Evolutionary conservation across 2,888 invertebrate genomes (phyloP).

Genomic region (Tanytarsus gracilentus): DNA sequence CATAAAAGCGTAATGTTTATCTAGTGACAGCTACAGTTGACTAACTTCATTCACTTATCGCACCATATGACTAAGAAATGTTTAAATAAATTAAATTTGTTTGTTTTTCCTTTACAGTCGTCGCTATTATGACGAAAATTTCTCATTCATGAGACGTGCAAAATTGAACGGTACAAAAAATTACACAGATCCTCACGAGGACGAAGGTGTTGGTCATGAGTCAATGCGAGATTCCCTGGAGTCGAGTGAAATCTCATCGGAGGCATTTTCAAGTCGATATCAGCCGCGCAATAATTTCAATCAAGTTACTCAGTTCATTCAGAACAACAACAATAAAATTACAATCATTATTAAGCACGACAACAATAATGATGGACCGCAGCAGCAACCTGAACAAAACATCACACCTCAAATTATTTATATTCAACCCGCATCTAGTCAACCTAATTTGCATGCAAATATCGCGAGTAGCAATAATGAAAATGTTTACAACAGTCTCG

Average conservation of each 20-base stretch:
- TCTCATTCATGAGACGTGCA: slow-evolving; percentile 4
- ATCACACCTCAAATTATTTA: slow-evolving; percentile 21
- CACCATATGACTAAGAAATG: too few relatives aligned
- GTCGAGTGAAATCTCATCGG: slow-evolving; percentile 11
- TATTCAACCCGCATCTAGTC: slow-evolving; percentile 24
- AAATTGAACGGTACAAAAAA: background rate
- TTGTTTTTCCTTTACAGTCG: background rate
- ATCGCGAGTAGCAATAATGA: background rate
- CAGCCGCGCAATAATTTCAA: background rate
- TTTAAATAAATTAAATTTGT: background rate
- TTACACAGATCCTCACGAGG: too few relatives aligned
- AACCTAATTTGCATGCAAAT: slow-evolving; percentile 10
- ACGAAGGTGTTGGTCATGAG: too few relatives aligned
- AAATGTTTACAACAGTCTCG: slow-evolving; percentile 17
- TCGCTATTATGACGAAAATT: slow-evolving; percentile 17
- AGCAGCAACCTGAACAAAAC: background rate
- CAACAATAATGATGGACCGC: slow-evolving; percentile 13
- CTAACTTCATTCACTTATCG: too few relatives aligned
- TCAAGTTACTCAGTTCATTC: slow-evolving; percentile 16
- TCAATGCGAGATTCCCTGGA: slow-evolving; percentile 17
- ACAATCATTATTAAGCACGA: slow-evolving; percentile 22
- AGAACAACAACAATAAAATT: slow-evolving; percentile 22
- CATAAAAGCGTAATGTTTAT: too few relatives aligned
- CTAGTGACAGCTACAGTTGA: too few relatives aligned
- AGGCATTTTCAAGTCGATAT: background rate